Conservation (phyloP, 2,888 invertebrate species). For the Parthenolecanium corni region DNA sequence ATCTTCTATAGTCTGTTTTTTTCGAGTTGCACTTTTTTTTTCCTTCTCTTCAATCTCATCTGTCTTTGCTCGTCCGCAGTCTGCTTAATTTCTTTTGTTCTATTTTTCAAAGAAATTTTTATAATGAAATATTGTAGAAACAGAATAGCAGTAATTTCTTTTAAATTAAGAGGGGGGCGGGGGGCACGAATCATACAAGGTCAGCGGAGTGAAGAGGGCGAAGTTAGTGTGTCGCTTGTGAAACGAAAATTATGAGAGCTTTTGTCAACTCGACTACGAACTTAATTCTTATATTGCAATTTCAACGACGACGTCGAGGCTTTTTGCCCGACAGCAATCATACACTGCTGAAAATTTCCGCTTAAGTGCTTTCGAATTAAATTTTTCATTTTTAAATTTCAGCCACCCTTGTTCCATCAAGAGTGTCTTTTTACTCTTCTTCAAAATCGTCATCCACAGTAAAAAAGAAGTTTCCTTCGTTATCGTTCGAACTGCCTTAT, state of each 20-base stretch:
- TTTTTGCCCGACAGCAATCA: constrained; percentile 21
- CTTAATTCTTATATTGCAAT: constrained; percentile 21
- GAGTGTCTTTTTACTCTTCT: neutral
- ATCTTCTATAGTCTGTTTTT: too few relatives aligned
- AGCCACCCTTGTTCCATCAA: neutral
- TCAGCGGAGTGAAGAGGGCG: neutral
- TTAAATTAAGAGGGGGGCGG: constrained; percentile 9
- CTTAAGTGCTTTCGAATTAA: constrained; percentile 21
- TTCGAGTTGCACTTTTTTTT: constrained; percentile 9
- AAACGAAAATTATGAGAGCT: constrained; percentile 21
- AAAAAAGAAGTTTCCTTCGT: too few relatives aligned
- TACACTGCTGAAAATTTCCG: constrained; percentile 19
- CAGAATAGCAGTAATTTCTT: constrained; percentile 26
- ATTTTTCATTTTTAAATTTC: constrained; percentile 10
- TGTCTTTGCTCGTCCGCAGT: constrained; percentile 7
- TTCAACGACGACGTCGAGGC: constrained; percentile 1
- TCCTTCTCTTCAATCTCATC: neutral
- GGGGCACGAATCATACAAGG: too few relatives aligned
- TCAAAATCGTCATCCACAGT: too few relatives aligned
- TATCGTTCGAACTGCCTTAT: too few relatives aligned
- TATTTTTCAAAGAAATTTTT: constrained; percentile 21
- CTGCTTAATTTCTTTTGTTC: constrained; percentile 22
- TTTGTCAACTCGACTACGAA: constrained; percentile 19
- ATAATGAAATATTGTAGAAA: constrained; percentile 23
- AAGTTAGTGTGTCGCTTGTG: neutral